Conservation (phyloP, 2,797 vertebrate species). For the Pangasius macronema region DNA sequence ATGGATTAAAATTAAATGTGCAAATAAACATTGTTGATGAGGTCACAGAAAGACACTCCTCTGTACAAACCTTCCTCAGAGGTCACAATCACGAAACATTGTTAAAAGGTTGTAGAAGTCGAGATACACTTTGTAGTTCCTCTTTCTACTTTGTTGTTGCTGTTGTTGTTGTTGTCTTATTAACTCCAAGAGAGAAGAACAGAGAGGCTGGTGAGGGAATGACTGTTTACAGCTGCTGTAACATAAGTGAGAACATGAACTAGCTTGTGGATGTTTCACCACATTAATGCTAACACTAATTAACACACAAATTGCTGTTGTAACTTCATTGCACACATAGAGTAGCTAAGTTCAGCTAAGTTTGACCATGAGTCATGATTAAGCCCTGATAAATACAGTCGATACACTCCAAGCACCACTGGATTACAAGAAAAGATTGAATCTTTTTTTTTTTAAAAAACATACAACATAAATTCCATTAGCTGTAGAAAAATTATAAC, state of each 20-base stretch:
- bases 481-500: neutral
- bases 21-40: too few species aligned
- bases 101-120: too few species aligned
- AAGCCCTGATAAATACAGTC: neutral
- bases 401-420: neutral
- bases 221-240: neutral
- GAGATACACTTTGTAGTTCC: neutral
- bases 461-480: neutral
- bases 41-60: too few species aligned
- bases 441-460: neutral
- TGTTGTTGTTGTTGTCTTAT: neutral
- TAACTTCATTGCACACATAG: neutral
- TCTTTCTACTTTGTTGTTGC: too few species aligned
- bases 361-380: neutral
- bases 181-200: neutral
- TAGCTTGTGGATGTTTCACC: neutral
- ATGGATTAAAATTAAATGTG: neutral
- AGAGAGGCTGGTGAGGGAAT: neutral
- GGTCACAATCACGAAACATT: too few species aligned
- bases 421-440: neutral
- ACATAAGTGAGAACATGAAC: neutral
- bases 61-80: too few species aligned
- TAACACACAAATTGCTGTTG: neutral
- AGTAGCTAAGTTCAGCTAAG: neutral
- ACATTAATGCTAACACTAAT: too few species aligned